Conservation (phyloP, 2,888 invertebrate genomes). For the Platerodrilus igneus region DNA sequence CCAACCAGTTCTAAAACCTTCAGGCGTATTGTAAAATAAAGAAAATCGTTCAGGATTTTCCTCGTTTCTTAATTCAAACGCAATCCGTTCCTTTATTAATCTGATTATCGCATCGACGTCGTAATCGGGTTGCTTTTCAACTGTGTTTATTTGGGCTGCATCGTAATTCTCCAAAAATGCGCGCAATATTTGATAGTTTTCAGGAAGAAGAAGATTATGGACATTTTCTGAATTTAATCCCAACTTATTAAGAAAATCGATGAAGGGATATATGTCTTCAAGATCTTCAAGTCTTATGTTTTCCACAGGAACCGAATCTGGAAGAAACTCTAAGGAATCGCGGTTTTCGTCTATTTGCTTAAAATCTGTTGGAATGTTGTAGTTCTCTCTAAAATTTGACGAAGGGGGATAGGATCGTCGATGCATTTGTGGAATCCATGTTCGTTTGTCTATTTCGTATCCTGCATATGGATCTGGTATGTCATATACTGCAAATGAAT, state of each 20-base stretch:
- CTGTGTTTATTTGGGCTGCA: too few relatives aligned
- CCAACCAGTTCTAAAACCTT: constrained; percentile 47
- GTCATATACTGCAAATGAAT: constrained; percentile 37
- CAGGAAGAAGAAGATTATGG: constrained; percentile 22
- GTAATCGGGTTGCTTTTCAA: constrained; percentile 21
- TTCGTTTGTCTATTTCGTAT: constrained; percentile 37
- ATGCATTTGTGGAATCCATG: constrained; percentile 45
- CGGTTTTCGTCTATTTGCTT: constrained; percentile 38
- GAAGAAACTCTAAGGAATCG: constrained; percentile 37
- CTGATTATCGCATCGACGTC: constrained; percentile 18
- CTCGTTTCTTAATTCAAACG: constrained; percentile 23
- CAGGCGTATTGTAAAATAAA: constrained; percentile 49
- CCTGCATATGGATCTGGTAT: constrained; percentile 42
- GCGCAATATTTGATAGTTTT: constrained; percentile 22
- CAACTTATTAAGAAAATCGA: constrained; percentile 25
- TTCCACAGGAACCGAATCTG: constrained; percentile 18
- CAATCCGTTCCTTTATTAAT: constrained; percentile 22
- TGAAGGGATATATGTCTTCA: constrained; percentile 30
- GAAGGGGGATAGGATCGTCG: constrained; percentile 35
- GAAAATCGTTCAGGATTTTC: constrained; percentile 40
- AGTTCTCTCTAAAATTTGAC: constrained; percentile 37
- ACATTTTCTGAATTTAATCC: constrained; percentile 17
- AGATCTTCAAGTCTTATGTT: constrained; percentile 29
- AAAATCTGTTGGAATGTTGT: constrained; percentile 45
- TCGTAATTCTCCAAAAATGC: constrained; percentile 33